phyloP scores from a whole-genome alignment of 2,888 invertebrate species.

The Bimastos eiseni region DNA sequence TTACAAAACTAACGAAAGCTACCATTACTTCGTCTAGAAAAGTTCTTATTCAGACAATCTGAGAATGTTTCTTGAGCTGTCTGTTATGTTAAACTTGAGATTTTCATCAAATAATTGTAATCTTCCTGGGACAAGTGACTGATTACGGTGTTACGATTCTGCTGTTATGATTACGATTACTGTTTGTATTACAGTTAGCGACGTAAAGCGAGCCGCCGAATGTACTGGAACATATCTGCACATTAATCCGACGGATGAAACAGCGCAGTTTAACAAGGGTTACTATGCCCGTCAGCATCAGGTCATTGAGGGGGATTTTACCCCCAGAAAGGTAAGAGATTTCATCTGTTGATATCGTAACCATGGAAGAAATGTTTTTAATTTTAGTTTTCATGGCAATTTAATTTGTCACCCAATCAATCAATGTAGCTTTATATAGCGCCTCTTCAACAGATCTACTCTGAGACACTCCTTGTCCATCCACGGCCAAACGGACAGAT shows the following conservation, averaged over 20 bases:
- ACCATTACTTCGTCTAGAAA: too few relatives aligned
- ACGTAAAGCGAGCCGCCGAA: slow-evolving; percentile 35
- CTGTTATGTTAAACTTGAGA: background rate
- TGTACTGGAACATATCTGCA: slow-evolving; percentile 36
- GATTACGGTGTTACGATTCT: too few relatives aligned
- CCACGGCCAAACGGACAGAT: too few relatives aligned
- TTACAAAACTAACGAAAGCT: too few relatives aligned
- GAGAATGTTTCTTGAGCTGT: background rate
- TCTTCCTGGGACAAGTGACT: background rate
- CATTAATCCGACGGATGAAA: slow-evolving; percentile 38
- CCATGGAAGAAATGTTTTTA: background rate
- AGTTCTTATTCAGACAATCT: too few relatives aligned
- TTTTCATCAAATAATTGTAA: background rate
- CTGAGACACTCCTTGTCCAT: too few relatives aligned
- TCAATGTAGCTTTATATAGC: too few relatives aligned
- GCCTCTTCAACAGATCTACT: too few relatives aligned
- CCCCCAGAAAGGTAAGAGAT: slow-evolving; percentile 36
- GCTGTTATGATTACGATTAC: too few relatives aligned
- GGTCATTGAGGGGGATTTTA: slow-evolving; percentile 35
- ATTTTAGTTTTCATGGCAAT: too few relatives aligned
- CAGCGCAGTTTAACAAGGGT: slow-evolving; percentile 40
- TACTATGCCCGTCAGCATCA: slow-evolving; percentile 36
- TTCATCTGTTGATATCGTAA: background rate
- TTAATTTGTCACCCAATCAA: too few relatives aligned
- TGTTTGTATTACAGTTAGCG: slow-evolving; percentile 32